phyloP scores from a whole-genome alignment of 2,888 invertebrate species.

The Microplitis deprimator region DNA sequence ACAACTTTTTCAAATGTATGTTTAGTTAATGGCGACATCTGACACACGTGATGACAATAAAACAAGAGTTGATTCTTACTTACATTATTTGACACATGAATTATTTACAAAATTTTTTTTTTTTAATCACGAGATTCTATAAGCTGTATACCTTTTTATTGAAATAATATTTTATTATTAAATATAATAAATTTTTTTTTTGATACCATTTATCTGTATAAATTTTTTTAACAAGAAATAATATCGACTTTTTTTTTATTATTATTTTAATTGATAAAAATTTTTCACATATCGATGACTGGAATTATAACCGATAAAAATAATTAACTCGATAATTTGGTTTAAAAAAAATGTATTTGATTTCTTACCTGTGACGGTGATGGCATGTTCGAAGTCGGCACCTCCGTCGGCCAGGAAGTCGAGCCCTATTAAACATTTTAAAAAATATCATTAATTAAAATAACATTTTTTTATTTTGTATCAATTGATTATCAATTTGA shows the following conservation, averaged over 20 bases:
- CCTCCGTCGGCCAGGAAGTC: constrained; percentile 82
- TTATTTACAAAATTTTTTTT: too few species aligned
- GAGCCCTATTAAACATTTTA: constrained; percentile 73
- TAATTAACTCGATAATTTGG: background rate
- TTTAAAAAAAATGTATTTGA: background rate
- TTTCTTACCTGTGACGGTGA: constrained; percentile 79
- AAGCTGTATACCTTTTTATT: background rate
- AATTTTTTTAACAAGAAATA: too few species aligned
- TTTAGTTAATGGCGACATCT: background rate
- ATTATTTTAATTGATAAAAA: too few species aligned
- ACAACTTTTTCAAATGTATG: background rate
- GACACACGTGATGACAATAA: constrained; percentile 1
- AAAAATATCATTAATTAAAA: background rate
- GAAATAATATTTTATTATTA: background rate
- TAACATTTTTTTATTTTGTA: background rate
- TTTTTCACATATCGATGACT: too few species aligned
- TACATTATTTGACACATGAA: background rate
- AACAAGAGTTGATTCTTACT: background rate
- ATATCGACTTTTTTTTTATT: too few species aligned
- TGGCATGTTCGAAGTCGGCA: constrained; percentile 82
- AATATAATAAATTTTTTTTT: background rate
- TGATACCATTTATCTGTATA: background rate
- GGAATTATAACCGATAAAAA: background rate
- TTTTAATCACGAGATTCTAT: background rate
- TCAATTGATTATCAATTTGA: too few species aligned